Base-by-base conservation (phyloP, 1,140 invertebrate genomes). In the Ectropis grisescens region DNA sequence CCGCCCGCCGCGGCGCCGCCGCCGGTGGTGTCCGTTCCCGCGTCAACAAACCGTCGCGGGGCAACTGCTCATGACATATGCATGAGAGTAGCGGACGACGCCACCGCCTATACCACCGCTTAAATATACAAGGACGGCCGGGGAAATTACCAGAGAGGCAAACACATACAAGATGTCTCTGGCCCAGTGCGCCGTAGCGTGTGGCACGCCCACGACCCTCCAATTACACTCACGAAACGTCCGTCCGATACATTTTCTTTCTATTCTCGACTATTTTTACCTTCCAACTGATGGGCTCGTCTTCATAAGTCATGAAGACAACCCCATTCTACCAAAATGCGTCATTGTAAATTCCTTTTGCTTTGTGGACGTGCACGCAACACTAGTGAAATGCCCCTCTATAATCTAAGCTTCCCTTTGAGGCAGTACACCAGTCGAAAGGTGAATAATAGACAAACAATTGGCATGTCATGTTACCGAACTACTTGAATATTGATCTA, bases 31-130 rank as follows among this genome's bases (percentile, higher is more conserved):
- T 51, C 51, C 41, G 51, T 78, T 75, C 75, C 67, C 70, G 68
- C 68, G 72, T 69, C 76, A 81, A 81, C 76, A 81, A 81, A 81
- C 72, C 49, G 76, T 81, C 58, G 71, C 76, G 23, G 44, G 54
- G 76, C 76, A 78, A 81, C 76, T 55, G 60, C 64, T 81, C 72
- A 81, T 81, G 72, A 81, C 67, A 76, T 78, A 78, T 81, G 76
- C 72, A 81, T 81, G 72, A 78, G 67, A 72, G 58, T 43, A 68
- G 51, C 50, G 58, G 58, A 69, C 61, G 54, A 49, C 47, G 51
- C 47, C 48, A 33, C 49, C 65, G 58, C 61, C 16, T 2, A 22
- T 9, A 9, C 42, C 47, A 38, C 47, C 67, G 59, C 61, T 78
- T 75, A 69, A 74, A 80, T 80, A 80, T 75, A 72, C 69, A 72